phyloP scores from a whole-genome alignment of 2,797 vertebrate species.

The Phylloscopus collybita region DNA sequence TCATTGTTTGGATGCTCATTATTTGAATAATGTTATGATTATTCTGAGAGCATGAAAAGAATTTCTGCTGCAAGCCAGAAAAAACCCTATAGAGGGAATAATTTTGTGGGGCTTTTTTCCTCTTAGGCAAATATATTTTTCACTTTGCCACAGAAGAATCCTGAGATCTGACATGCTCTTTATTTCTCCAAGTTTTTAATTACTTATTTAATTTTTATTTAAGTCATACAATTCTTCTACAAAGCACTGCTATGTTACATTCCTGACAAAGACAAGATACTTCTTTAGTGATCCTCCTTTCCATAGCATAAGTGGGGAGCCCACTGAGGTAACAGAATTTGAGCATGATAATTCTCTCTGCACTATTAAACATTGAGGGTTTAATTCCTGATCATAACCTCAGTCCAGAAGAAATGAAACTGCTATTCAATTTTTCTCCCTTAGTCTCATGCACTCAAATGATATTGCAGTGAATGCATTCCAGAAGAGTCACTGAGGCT shows the following conservation, averaged over 20 bases:
- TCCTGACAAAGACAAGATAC: background rate
- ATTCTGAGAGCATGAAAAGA: background rate
- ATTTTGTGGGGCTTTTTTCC: background rate
- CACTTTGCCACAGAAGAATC: background rate
- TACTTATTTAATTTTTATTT: background rate
- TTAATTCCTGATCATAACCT: background rate
- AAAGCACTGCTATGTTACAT: background rate
- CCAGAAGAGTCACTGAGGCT: background rate
- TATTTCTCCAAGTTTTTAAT: background rate
- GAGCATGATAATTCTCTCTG: background rate
- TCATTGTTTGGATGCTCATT: background rate
- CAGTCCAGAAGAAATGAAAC: background rate
- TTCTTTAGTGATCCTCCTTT: background rate
- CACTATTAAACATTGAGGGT: background rate
- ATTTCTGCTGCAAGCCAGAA: background rate
- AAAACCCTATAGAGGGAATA: background rate
- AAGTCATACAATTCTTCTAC: background rate
- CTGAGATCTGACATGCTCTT: background rate
- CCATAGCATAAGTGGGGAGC: background rate
- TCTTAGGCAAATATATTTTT: background rate
- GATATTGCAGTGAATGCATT: background rate
- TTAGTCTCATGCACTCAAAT: background rate
- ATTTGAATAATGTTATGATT: background rate
- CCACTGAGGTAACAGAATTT: background rate
- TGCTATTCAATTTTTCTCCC: background rate